Base-by-base conservation (phyloP, 2,113 vertebrate species). In the Brachyhypopomus occidentalis region DNA sequence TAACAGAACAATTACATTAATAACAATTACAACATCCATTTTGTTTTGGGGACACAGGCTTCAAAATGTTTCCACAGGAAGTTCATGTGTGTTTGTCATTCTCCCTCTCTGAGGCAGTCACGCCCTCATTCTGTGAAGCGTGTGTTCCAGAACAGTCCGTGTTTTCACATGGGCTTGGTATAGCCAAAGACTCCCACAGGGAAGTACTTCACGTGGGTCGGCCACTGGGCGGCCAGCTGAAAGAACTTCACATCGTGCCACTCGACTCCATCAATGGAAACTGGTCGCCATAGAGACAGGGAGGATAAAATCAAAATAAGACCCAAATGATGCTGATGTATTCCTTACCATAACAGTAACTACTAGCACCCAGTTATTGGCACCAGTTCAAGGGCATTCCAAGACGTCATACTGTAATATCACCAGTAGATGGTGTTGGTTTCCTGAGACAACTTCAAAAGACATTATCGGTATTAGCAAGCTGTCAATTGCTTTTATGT, bases 211-310 rank as follows among this genome's bases (percentile, higher is more conserved):
- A 95, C 94, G 0, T 95, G 95, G 0, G 95, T 95, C 64, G 95
- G 94, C 94, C 95, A 95, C 91, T 95, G 95, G 1, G 95, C 94
- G 0, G 95, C 93, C 69, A 94, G 90, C 89, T 94, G 94, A 87
- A 94, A 94, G 89, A 94, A 94, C 89, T 94, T 94, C 56, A 94
- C 95, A 0, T 95, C 93, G 2, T 94, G 94, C 94, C 95, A 95
- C 79, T 95, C 95, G 36, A 95, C 93, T 0, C 95, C 94, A 55
- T 95, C 95, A 58, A 96, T 92, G 6, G 93, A 94, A 56, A 96
- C 95, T 96, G 63, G 38, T 38, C 41, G 58, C 25, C 14, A 70
- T 25, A 2, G 71, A 25, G 4, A n/a, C 25, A 16, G 55, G 34
- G 62, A 36, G 9, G 23, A 11, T 63, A 48, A 48, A 36, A 83